Percentiles rank a stretch among this genome's conserved stretches.
These are phyloP conservation scores for Malurus elegans DNA, from an alignment of 2,113 vertebrate species.

Conservation along the genomic window DNA sequence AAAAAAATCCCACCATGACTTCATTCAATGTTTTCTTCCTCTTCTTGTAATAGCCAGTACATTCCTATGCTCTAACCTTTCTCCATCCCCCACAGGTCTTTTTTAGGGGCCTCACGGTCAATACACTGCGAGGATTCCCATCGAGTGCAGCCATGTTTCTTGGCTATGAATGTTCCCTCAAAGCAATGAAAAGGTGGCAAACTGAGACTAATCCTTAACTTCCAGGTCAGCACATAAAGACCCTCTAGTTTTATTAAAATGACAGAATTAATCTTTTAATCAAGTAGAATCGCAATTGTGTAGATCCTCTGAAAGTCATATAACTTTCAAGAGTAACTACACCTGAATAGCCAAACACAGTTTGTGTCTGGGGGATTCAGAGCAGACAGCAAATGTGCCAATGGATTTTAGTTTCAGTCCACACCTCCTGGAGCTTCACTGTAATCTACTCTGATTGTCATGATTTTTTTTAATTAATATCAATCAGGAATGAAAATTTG, in stretches of 20 bases:
- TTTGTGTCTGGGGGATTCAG: background rate
- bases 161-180: slow-evolving; percentile 90
- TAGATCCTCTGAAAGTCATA: background rate
- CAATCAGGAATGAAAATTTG: background rate
- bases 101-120: slow-evolving; percentile 88
- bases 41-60: background rate
- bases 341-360: background rate
- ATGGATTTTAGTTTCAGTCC: background rate
- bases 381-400: background rate
- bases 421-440: background rate
- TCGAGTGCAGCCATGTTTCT: slow-evolving; percentile 95
- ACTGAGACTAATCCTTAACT: slow-evolving; percentile 64
- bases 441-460: background rate
- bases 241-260: background rate
- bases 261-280: background rate
- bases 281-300: background rate
- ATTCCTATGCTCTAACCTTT: slow-evolving; percentile 24
- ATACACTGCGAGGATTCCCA: slow-evolving; percentile 90
- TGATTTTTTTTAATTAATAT: background rate
- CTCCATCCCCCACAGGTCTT: slow-evolving; percentile 83
- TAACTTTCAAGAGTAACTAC: background rate
- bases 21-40: background rate
- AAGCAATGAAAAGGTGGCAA: slow-evolving; percentile 78
- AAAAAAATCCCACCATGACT: background rate
- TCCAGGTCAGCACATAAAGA: slow-evolving; percentile 66